Percentiles rank a stretch among this genome's conserved stretches.
phyloP scores from a whole-genome alignment of 2,888 invertebrate genomes.

The Cheilosia variabilis region DNA sequence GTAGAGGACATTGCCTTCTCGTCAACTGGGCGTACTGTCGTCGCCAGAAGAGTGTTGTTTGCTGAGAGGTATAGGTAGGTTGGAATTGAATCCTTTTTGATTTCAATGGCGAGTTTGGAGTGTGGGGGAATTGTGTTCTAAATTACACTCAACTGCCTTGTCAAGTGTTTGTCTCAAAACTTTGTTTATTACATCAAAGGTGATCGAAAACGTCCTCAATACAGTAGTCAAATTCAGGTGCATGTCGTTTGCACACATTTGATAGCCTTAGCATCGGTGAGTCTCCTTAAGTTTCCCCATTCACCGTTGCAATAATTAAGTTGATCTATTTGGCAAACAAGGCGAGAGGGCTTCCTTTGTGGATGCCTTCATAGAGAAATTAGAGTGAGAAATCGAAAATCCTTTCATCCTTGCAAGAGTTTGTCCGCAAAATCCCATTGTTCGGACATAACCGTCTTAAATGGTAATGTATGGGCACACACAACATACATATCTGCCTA shows the following conservation, averaged over 20 bases:
- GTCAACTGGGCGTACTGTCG: conserved; percentile 1
- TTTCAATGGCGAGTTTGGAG: neutral
- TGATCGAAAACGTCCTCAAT: neutral
- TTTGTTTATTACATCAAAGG: conserved; percentile 26
- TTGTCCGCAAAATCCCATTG: conserved; percentile 35
- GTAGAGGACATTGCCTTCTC: neutral
- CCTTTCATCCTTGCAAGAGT: conserved; percentile 18
- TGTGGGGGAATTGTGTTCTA: conserved; percentile 1
- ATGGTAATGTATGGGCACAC: neutral
- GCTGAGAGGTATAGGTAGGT: neutral
- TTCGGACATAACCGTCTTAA: conserved; percentile 21
- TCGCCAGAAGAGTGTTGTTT: neutral
- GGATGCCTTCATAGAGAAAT: neutral
- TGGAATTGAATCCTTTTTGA: conserved; percentile 6
- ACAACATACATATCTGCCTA: neutral
- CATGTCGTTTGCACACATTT: conserved; percentile 32
- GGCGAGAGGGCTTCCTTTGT: conserved; percentile 2
- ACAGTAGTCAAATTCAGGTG: conserved; percentile 7
- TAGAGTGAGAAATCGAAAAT: conserved; percentile 32
- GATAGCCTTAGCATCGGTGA: neutral
- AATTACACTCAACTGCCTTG: conserved; percentile 17
- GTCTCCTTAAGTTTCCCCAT: neutral
- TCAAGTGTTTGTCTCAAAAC: conserved; percentile 33
- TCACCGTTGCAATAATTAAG: conserved; percentile 35
- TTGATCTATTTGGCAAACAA: conserved; percentile 28